These are phyloP conservation scores for Indri indri DNA, from an alignment of 2,113 vertebrate species.

Conservation along the genomic window DNA sequence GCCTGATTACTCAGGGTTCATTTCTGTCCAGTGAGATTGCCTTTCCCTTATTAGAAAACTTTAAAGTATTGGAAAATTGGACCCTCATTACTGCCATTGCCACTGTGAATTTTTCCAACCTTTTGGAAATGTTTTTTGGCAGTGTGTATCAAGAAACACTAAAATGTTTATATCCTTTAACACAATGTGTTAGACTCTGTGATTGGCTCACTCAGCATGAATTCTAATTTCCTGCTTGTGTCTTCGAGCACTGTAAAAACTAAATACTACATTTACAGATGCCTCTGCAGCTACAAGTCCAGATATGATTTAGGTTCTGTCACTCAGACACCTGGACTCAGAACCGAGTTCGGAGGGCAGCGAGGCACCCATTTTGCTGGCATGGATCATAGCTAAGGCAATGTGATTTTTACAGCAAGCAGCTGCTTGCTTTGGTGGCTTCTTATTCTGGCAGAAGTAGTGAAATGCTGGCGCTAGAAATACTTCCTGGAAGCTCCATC, in stretches of 20 bases:
- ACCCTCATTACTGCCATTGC: not conserved
- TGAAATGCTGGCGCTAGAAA: not conserved
- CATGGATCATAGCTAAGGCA: not conserved
- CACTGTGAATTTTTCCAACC: not conserved
- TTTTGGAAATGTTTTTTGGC: not conserved
- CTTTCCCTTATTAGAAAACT: not conserved
- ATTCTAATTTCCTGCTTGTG: not conserved
- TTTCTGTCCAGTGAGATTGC: not conserved
- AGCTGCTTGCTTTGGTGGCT: not conserved
- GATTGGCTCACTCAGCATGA: not conserved
- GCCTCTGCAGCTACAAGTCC: not conserved
- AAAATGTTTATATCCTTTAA: not conserved
- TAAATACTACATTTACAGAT: not conserved
- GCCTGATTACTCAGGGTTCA: not conserved
- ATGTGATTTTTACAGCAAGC: not conserved
- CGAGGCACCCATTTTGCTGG: not conserved
- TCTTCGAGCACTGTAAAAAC: not conserved
- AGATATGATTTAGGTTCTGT: not conserved
- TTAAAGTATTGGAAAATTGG: not conserved
- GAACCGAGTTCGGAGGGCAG: not conserved
- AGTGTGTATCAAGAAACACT: not conserved
- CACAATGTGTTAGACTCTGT: not conserved
- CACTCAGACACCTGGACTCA: not conserved
- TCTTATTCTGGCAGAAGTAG: not conserved
- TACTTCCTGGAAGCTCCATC: not conserved